Evolutionary conservation across 2,797 vertebrate species (phyloP), one percentile per base, ranked within the genome.

Genomic region (Columba guinea): DNA sequence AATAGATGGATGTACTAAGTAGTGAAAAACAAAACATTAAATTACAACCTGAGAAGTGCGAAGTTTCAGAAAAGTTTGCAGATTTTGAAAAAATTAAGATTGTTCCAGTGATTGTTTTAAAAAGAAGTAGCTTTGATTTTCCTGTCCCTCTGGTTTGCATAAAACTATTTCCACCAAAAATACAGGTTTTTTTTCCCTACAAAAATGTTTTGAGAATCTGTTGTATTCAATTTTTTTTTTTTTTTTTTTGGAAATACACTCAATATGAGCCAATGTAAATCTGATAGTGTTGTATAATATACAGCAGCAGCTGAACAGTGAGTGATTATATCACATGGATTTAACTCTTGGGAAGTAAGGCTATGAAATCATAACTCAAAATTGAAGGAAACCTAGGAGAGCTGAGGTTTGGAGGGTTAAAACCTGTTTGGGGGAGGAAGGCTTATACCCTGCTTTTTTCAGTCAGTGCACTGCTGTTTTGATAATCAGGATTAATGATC

Each of bases 11-110:
- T 80, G 59, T 85, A 52, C 64, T 91, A 89, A 87, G 58, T 87
- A 73, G 44, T 41, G 65, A 92, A 92, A 94, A 96, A 92, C 26
- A 10, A 53, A 69, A 84, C 24, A 63, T 79, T 76, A 79, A 89
- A 89, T 89, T 86, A 73, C 37, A 85, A 86, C 73, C 70, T 71
- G 58, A 65, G 62, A 92, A 89, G 19, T 68, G 52, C 27, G 64
- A 84, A 56, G 35, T 71, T 75, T 85, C 59, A 84, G 34, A 79
- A 77, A 80, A 91, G 44, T 1, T 27, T 64, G 9, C 20, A 74
- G 46, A 71, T 87, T 93, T 93, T 14, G 27, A 52, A 49, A 52
- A 79, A 87, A 49, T 1, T 7, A 10, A 22, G 46, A 63, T 89
- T 84, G 19, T 8, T 87, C 7, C 27, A 85, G 55, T 32, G 81